Evolutionary conservation across 2,888 invertebrate species (phyloP).

Genomic region (Prionchulus punctatus): DNA sequence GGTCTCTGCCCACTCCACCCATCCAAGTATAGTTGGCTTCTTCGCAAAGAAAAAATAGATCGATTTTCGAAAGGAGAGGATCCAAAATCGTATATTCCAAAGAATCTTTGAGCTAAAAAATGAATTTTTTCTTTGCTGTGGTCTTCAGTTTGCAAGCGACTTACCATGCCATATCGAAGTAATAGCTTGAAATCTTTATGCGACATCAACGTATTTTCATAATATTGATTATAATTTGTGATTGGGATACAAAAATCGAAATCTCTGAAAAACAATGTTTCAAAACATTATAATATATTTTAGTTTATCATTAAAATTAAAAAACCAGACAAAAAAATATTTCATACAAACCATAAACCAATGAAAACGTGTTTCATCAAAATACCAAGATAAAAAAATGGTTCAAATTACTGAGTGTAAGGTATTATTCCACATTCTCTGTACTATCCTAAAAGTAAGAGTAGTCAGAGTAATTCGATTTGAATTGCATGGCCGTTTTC

Average conservation of each 20-base stretch:
- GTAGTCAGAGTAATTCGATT: too few species aligned
- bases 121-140: background rate
- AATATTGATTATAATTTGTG: background rate
- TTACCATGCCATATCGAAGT: constrained; percentile 7
- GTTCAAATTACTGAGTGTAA: constrained; percentile 11
- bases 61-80: background rate
- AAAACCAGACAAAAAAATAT: too few species aligned
- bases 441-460: background rate
- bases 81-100: constrained; percentile 2
- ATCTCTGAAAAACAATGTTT: background rate
- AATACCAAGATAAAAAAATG: too few species aligned
- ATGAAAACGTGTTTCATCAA: too few species aligned
- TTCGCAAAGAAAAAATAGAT: constrained; percentile 7
- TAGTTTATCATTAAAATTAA: too few species aligned
- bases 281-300: too few species aligned
- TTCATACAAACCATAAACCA: too few species aligned
- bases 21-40: background rate
- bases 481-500: too few species aligned
- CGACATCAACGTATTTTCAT: background rate
- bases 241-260: background rate
- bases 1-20: constrained; percentile 7
- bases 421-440: constrained; percentile 12
- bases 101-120: constrained; percentile 7
- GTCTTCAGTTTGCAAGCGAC: background rate
- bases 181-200: background rate